Base-by-base conservation (phyloP, 23 tunicate genomes). In the Halocynthia aurantium region DNA sequence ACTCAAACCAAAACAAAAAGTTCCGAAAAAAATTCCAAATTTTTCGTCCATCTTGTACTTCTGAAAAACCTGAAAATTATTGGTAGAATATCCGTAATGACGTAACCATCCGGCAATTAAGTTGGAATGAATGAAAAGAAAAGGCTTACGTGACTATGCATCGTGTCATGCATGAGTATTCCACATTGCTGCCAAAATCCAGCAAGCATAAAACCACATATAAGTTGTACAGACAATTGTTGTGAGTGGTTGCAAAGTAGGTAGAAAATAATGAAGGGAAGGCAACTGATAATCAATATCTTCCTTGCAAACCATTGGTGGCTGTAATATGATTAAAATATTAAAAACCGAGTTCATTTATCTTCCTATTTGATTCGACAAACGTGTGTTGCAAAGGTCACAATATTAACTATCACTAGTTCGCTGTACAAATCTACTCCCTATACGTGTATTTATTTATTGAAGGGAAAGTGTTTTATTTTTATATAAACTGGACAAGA, bases 151-250 rank as follows among this genome's bases (percentile, higher is more conserved):
- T 84, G 88, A 49, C 84, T 81, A 78, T 91, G 97, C 97, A 91
- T 91, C 44, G 73, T 61, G 61, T 91, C 97, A 61, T 91, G 97
- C 97, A 91, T 91, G 0, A 85, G 81, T 75, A 91, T 75, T 63
- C 97, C 97, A 68, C 90, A 76, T 77, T 91, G 97, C 56, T 91
- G 97, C 89, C 89, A 91, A 51, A 91, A 83, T 9, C 81, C 55
- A 17, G 90, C 97, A 15, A 91, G 77, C 22, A 85, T 7, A 13
- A 85, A 22, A 51, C 90, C 87, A 10, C 83, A 76, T 6, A 80
- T 51, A 31, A 72, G 51, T 18, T 69, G 80, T 7, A 80, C 50
- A 17, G 20, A 57, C 7, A 54, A 53, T 20, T 54, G 55, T 8
- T 52, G n/a, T 53, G 60, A 53, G 31, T 74, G 55, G 51, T 74